Conservation (phyloP, 2,797 vertebrate genomes). For the Brachyrhaphis roseni region DNA sequence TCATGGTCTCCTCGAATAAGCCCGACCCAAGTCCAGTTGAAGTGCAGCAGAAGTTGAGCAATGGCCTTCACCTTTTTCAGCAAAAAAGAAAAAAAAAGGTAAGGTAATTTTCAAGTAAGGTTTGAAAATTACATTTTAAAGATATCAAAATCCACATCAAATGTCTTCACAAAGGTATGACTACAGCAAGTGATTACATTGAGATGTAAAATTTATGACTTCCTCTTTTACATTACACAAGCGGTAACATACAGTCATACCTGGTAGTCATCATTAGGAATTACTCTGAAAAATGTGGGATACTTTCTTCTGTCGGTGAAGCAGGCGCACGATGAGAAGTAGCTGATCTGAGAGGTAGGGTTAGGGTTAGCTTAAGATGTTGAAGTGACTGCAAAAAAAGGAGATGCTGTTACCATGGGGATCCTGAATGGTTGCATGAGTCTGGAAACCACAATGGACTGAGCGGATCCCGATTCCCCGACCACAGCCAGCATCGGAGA, state of each 20-base stretch:
- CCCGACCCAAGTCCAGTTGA: slow-evolving; percentile 82
- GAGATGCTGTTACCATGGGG: slow-evolving; percentile 69
- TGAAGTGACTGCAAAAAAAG: neutral
- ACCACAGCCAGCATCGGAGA: slow-evolving; percentile 75
- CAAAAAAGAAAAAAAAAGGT: slow-evolving; percentile 7
- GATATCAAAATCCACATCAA: neutral
- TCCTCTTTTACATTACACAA: neutral
- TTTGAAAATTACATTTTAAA: neutral
- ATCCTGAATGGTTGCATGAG: slow-evolving; percentile 77
- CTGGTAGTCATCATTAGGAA: slow-evolving; percentile 82
- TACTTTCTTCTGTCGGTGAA: slow-evolving; percentile 75
- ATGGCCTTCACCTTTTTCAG: slow-evolving; percentile 78
- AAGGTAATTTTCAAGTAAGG: neutral
- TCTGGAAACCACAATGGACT: slow-evolving; percentile 82
- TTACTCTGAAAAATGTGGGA: slow-evolving; percentile 81
- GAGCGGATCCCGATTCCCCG: slow-evolving; percentile 81
- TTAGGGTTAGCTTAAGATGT: neutral
- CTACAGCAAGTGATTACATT: neutral
- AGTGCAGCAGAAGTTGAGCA: slow-evolving; percentile 73
- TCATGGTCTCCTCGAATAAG: slow-evolving; percentile 78
- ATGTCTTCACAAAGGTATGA: neutral
- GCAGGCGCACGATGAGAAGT: slow-evolving; percentile 82
- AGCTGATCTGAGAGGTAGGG: slow-evolving; percentile 65
- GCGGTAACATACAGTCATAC: slow-evolving; percentile 21
- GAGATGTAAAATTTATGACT: neutral